phyloP scores from a whole-genome alignment of 2,797 vertebrate species.

The Melanotaenia pygmaea region DNA sequence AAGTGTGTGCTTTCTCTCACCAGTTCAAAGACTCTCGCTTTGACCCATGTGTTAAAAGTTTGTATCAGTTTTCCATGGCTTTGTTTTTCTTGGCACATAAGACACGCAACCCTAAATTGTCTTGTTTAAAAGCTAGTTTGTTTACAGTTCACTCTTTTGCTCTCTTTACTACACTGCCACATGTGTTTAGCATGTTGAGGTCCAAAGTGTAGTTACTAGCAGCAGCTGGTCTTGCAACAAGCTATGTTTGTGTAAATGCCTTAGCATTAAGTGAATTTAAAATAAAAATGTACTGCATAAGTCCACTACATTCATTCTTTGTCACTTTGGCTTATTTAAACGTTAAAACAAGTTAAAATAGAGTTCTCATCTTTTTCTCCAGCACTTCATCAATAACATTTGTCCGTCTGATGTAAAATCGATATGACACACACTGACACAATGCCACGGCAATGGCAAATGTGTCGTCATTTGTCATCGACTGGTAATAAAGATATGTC shows the following conservation, averaged over 20 bases:
- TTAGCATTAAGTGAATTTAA: slow-evolving; percentile 39
- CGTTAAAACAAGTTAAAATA: slow-evolving; percentile 68
- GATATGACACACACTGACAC: slow-evolving; percentile 76
- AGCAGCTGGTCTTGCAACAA: slow-evolving; percentile 35
- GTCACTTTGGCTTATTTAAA: slow-evolving; percentile 69
- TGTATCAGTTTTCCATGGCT: slow-evolving; percentile 84
- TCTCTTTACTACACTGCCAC: slow-evolving; percentile 63
- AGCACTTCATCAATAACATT: slow-evolving; percentile 78
- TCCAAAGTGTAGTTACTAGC: slow-evolving; percentile 65
- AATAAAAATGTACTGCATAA: slow-evolving; percentile 19
- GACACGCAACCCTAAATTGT: slow-evolving; percentile 81
- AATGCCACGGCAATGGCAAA: slow-evolving; percentile 75
- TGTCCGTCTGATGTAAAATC: slow-evolving; percentile 79
- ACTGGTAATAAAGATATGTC: slow-evolving; percentile 82
- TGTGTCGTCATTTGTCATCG: slow-evolving; percentile 78
- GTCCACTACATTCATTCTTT: slow-evolving; percentile 4
- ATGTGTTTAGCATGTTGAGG: slow-evolving; percentile 72
- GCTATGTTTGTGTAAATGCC: slow-evolving; percentile 48
- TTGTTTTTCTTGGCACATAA: slow-evolving; percentile 86
- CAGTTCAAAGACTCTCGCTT: slow-evolving; percentile 80
- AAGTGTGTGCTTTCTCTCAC: slow-evolving; percentile 57
- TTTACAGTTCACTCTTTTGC: slow-evolving; percentile 81
- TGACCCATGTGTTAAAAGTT: slow-evolving; percentile 88
- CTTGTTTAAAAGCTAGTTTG: slow-evolving; percentile 87
- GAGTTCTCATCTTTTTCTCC: slow-evolving; percentile 66